Evolutionary conservation across 2,113 vertebrate genomes (phyloP).

Genomic region (Anser brachyrhynchus): DNA sequence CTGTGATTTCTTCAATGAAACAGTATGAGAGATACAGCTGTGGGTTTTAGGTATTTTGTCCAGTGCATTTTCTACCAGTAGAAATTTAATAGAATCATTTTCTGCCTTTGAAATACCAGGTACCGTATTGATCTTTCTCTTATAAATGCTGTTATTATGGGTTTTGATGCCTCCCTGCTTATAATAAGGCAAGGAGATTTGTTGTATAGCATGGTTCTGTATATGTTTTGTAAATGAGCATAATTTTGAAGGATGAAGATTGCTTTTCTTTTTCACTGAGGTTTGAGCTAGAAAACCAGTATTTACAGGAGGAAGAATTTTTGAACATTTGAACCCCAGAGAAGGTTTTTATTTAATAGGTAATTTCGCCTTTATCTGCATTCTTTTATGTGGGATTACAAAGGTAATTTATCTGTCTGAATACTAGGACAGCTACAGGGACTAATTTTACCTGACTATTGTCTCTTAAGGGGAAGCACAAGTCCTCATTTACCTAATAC

Average conservation of each 20-base stretch:
- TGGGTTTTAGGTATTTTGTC: slow-evolving; percentile 29
- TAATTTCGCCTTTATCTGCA: slow-evolving; percentile 13
- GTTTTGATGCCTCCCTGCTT: slow-evolving; percentile 52
- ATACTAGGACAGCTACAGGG: background rate
- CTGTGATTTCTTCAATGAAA: background rate
- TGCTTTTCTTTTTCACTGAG: background rate
- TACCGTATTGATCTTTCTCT: slow-evolving; percentile 55
- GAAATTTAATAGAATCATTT: slow-evolving; percentile 49
- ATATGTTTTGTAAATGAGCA: slow-evolving; percentile 34
- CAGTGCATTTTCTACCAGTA: slow-evolving; percentile 5
- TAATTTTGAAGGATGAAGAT: slow-evolving; percentile 13
- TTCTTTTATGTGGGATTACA: slow-evolving; percentile 12
- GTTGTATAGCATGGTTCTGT: slow-evolving; percentile 7
- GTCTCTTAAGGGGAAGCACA: background rate
- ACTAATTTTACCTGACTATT: slow-evolving; percentile 12
- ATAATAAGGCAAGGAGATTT: slow-evolving; percentile 19
- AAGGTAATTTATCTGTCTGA: slow-evolving; percentile 10
- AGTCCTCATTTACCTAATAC: background rate
- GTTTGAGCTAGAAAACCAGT: slow-evolving; percentile 1
- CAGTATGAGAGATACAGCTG: background rate
- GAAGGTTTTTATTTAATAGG: slow-evolving; percentile 5
- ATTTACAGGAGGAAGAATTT: background rate
- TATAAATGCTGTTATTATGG: slow-evolving; percentile 48
- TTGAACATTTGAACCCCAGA: slow-evolving; percentile 1
- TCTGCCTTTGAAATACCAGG: slow-evolving; percentile 47